Evolutionary conservation across 2,888 invertebrate genomes (phyloP).

Genomic region (Pseudococcus longispinus): DNA sequence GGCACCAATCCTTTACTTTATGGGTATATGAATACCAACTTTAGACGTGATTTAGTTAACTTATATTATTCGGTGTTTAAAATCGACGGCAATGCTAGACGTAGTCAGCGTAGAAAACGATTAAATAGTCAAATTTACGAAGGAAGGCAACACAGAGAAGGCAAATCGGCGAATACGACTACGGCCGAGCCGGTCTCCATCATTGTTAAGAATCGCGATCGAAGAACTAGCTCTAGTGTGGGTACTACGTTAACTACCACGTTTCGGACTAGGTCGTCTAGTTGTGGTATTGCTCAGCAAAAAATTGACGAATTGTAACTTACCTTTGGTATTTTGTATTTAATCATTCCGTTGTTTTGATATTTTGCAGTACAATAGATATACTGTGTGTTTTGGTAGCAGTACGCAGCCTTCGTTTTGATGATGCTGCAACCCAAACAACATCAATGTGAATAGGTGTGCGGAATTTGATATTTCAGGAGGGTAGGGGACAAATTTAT

Average conservation of each 20-base stretch:
- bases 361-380: not conserved
- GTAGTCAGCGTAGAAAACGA: slow-evolving; percentile 56
- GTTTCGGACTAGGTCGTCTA: slow-evolving; percentile 49
- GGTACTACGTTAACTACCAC: slow-evolving; percentile 60
- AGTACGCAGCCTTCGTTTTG: too few species aligned
- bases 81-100: slow-evolving; percentile 55
- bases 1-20: slow-evolving; percentile 69
- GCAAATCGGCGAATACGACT: slow-evolving; percentile 55
- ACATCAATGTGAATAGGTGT: too few species aligned
- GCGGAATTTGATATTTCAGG: too few species aligned
- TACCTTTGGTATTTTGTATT: not conserved
- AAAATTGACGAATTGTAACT: slow-evolving; percentile 53
- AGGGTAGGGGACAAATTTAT: too few species aligned
- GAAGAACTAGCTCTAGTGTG: slow-evolving; percentile 60
- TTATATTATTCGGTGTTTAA: slow-evolving; percentile 57
- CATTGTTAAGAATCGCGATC: slow-evolving; percentile 58
- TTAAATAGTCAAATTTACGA: slow-evolving; percentile 42
- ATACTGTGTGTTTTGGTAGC: too few species aligned
- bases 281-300: slow-evolving; percentile 47
- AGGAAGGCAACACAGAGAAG: slow-evolving; percentile 48
- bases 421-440: too few species aligned
- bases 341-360: not conserved
- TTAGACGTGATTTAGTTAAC: slow-evolving; percentile 64
- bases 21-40: slow-evolving; percentile 70
- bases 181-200: slow-evolving; percentile 58